phyloP scores from a whole-genome alignment of 1,140 invertebrate species.

The Vollenhovia emeryi region DNA sequence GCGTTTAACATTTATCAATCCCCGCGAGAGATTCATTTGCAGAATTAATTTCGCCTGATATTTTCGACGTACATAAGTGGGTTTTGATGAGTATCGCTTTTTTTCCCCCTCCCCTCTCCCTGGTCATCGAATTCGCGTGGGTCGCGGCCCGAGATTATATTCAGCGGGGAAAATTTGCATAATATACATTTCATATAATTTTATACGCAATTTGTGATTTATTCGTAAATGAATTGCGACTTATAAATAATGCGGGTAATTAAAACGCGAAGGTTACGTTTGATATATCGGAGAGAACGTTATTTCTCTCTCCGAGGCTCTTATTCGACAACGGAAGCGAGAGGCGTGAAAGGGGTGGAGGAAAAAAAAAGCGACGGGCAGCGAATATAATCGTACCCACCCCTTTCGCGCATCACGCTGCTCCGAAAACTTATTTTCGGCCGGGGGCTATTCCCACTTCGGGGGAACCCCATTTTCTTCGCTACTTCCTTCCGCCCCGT shows the following conservation, averaged over 20 bases:
- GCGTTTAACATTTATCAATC: slow-evolving; percentile 22
- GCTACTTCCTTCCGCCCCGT: background rate
- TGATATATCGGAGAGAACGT: background rate
- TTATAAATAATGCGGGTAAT: background rate
- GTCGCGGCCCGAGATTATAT: background rate
- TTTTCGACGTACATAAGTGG: background rate
- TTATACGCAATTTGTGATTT: slow-evolving; percentile 2
- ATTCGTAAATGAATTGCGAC: background rate
- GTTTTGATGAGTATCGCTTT: background rate
- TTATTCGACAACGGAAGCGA: background rate
- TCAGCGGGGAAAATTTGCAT: background rate
- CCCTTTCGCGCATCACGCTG: background rate
- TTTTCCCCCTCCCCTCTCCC: too few species aligned
- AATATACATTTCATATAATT: background rate
- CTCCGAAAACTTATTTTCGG: slow-evolving; percentile 48
- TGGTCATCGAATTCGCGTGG: background rate
- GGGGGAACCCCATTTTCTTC: slow-evolving; percentile 41
- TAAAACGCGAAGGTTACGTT: background rate
- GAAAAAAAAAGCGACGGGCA: background rate
- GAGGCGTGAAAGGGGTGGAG: too few species aligned
- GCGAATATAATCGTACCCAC: slow-evolving; percentile 17
- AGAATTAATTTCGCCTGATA: slow-evolving; percentile 24
- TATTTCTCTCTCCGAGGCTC: background rate
- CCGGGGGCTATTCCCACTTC: slow-evolving; percentile 37
- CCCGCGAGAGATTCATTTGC: slow-evolving; percentile 3